phyloP scores from a whole-genome alignment of 2,888 invertebrate species.

The Helicoverpa assulta region DNA sequence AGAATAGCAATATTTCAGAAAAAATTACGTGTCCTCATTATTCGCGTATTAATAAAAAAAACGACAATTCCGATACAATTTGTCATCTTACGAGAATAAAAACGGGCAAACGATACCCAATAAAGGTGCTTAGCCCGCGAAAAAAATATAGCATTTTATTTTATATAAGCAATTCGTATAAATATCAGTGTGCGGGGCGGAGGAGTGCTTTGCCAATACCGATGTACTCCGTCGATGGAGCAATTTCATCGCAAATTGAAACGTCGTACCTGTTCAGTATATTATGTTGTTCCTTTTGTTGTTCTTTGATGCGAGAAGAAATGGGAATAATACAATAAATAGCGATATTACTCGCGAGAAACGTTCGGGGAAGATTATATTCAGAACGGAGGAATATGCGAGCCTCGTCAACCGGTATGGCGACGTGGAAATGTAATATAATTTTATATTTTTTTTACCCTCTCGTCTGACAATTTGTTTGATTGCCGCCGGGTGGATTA shows the following conservation, averaged over 20 bases:
- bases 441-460: conserved; percentile 52
- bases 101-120: conserved; percentile 34
- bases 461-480: conserved; percentile 54
- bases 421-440: conserved; percentile 58
- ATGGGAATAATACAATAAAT: conserved; percentile 78
- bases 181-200: conserved; percentile 55
- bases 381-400: conserved; percentile 57
- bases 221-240: conserved; percentile 66
- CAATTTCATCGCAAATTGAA: conserved; percentile 73
- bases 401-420: conserved; percentile 55
- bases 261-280: conserved; percentile 62
- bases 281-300: conserved; percentile 71
- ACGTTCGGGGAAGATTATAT: conserved; percentile 65
- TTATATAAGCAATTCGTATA: conserved; percentile 62
- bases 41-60: conserved; percentile 19
- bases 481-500: conserved; percentile 52
- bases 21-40: conserved; percentile 22
- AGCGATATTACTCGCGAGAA: conserved; percentile 72
- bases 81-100: conserved; percentile 37
- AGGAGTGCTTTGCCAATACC: conserved; percentile 61
- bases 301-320: conserved; percentile 77
- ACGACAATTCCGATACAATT: conserved; percentile 23
- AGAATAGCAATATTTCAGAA: conserved; percentile 14
- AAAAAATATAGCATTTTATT: conserved; percentile 56
- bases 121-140: conserved; percentile 32